Percentiles rank a stretch among this genome's conserved stretches.
Evolutionary conservation across 2,113 vertebrate genomes (phyloP).

Genomic region (Oncorhynchus keta): DNA sequence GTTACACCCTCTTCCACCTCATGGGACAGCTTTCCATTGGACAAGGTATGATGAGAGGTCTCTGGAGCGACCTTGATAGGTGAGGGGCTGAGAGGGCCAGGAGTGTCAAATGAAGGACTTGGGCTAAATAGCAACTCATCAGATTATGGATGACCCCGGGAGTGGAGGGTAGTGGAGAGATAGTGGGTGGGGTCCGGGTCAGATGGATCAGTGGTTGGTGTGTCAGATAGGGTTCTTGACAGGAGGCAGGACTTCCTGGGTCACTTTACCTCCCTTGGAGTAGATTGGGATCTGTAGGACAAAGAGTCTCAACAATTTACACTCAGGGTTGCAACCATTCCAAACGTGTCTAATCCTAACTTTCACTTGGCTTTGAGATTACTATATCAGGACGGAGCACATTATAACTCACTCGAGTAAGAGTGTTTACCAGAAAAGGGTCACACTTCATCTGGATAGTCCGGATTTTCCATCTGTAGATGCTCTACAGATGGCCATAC

Average conservation of each 20-base stretch:
- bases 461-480: too few relatives aligned
- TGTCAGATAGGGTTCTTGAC: conserved; percentile 72
- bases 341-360: neutral
- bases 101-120: conserved; percentile 5
- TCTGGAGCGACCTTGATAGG: neutral
- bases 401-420: too few relatives aligned
- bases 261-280: conserved; percentile 46
- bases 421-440: too few relatives aligned
- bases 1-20: conserved; percentile 25
- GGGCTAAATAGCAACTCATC: conserved; percentile 44
- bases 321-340: neutral
- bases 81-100: neutral
- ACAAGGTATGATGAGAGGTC: conserved; percentile 20
- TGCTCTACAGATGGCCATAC: too few relatives aligned
- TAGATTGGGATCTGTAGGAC: conserved; percentile 57
- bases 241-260: conserved; percentile 49
- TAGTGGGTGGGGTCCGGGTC: conserved; percentile 20
- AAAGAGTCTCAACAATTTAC: neutral
- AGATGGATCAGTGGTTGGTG: conserved; percentile 43
- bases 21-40: conserved; percentile 35
- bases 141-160: conserved; percentile 35
- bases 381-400: neutral
- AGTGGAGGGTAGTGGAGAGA: conserved; percentile 30
- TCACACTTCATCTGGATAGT: too few relatives aligned
- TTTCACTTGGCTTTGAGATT: neutral